Percentiles rank a stretch among this genome's conserved stretches.
These are phyloP conservation scores for Mythimna vitellina DNA, from an alignment of 2,888 invertebrate species.

Conservation along the genomic window DNA sequence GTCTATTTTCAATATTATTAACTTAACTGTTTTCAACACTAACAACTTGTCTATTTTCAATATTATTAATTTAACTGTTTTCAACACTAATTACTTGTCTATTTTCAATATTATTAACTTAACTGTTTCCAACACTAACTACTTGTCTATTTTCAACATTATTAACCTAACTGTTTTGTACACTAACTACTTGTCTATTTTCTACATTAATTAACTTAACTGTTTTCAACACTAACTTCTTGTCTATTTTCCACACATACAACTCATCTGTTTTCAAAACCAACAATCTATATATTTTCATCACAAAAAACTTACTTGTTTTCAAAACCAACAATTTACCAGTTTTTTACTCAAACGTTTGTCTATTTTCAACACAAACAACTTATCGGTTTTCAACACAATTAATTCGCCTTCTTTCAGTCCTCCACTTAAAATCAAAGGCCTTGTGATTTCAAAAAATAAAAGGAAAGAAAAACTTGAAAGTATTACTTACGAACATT, in stretches of 20 bases:
- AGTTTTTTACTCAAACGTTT: background rate
- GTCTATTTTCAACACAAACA: background rate
- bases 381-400: too few species aligned
- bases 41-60: background rate
- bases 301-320: background rate
- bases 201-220: too few species aligned
- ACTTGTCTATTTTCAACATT: too few species aligned
- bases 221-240: too few species aligned
- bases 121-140: background rate
- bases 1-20: background rate
- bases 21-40: background rate
- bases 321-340: too few species aligned
- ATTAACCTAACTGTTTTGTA: too few species aligned
- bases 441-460: slow-evolving; percentile 2
- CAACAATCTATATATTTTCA: too few species aligned
- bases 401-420: background rate
- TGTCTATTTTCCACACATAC: too few species aligned
- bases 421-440: background rate
- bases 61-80: background rate
- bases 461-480: slow-evolving; percentile 6
- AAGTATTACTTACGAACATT: slow-evolving; percentile 35
- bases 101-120: background rate
- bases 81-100: background rate
- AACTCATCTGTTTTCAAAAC: too few species aligned
- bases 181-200: too few species aligned